Evolutionary conservation across 2,797 vertebrate genomes (phyloP), one percentile per base, ranked within the genome.

Genomic region (Silurus aristotelis): DNA sequence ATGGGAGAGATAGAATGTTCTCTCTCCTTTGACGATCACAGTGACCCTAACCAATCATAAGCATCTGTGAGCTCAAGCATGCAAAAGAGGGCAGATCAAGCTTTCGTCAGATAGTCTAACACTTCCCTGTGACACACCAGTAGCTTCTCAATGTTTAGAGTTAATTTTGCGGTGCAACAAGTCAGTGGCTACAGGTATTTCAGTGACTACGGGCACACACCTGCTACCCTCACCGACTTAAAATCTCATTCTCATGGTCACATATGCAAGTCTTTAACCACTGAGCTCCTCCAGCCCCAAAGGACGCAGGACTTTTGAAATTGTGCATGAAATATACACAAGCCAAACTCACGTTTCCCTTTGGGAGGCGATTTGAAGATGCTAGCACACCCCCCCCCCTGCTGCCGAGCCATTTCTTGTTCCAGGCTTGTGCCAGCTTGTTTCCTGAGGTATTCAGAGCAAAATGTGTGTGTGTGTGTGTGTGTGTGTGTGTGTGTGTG

Each of bases 401-500:
- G 81, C 80, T 78, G 80, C 75, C 2, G n/a, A 84, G 80, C 78
- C 19, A 76, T 81, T 81, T 85, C 66, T 83, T 85, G 46, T 89
- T 85, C 27, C 79, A 58, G 66, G 72, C 63, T 56, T 83, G 68
- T 78, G 71, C 82, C 84, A 83, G 38, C 70, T 76, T 77, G 85
- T 75, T 87, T 83, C 73, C 52, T 58, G 58, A 76, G 71, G 48
- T 22, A 25, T 88, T 87, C 71, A 56, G 70, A 88, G 83, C 52
- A 80, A 86, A 81, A 60, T 76, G 48, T 82, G 84, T n/a, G 48
- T 56, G 61, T 10, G 25, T 12, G 64, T 27, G 55, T 46, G 9
- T 46, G 38, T 70, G 2, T 70, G 27, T 19, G 67, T 70, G 6
- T 61, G 5, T 25, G 64, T 66, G 63, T 66, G 10, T 22, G 31